Base-by-base conservation (phyloP, 2,888 invertebrate genomes). In the Cosmorhoe ocellata region DNA sequence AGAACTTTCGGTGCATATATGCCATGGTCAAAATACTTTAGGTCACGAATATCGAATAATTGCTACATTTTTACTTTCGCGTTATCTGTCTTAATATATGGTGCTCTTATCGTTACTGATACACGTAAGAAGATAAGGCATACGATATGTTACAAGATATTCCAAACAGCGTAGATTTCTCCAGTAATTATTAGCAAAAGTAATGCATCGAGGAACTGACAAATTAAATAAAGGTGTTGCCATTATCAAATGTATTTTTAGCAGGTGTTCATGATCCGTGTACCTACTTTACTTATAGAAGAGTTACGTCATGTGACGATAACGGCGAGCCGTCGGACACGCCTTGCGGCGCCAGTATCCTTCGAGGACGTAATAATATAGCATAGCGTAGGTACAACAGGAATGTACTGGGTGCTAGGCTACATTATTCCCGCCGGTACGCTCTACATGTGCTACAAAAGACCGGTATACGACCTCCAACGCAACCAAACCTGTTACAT, bases 401-500 rank as follows among this genome's bases (percentile, higher is more conserved):
- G 79, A 86, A 84, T 81, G 79, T 74, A 78, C 74, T 46, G 76
- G 74, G 46, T 78, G 73, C 73, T 73, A 70, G 65, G 72, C 71
- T 74, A 70, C 71, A 75, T 72, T 63, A 72, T 59, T 73, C 69
- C 70, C 71, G 76, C 75, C 81, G 74, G 79, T 74, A 74, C 79
- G 71, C 73, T 81, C 77, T 77, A 86, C 79, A 88, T 87, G 84
- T 84, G 85, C 84, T 71, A 81, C 81, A 72, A 78, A 79, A 81
- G 83, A 85, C 85, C 83, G 84, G 84, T 85, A 79, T 74, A 72
- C 84, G 88, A 81, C 88, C 87, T 86, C 86, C 81, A 81, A 81
- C 84, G 79, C 84, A 83, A 81, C 73, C 67, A 85, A 90, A 89
- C 90, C 90, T 85, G 89, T 89, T 88, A 89, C 84, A 72, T 80